Evolutionary conservation across 1,140 invertebrate species (phyloP).

Genomic region (Pseudoatta argentina): DNA sequence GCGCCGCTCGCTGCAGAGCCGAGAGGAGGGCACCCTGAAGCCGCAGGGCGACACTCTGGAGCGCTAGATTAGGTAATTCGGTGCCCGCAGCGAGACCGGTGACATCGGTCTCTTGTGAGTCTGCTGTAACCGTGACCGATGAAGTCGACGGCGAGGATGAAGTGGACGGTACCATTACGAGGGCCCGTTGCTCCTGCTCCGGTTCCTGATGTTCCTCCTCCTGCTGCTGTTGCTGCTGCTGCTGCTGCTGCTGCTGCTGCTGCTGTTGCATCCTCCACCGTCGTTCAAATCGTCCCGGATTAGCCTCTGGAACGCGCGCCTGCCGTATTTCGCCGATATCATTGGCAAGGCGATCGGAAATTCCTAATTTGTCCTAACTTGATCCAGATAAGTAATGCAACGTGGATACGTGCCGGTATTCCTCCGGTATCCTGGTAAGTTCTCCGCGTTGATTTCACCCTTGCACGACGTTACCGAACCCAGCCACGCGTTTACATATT

Average conservation of each 20-base stretch:
- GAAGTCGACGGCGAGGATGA: slow-evolving; percentile 50
- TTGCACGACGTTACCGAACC: slow-evolving; percentile 8
- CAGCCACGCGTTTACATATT: slow-evolving; percentile 29
- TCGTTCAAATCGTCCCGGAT: slow-evolving; percentile 57
- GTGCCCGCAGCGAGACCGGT: slow-evolving; percentile 57
- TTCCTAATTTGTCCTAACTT: background rate
- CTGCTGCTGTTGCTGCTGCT: slow-evolving; percentile 64
- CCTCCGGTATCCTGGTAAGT: background rate
- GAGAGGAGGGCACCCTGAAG: slow-evolving; percentile 92
- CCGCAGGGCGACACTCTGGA: slow-evolving; percentile 88
- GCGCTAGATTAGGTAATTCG: slow-evolving; percentile 80
- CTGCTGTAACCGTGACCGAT: slow-evolving; percentile 22
- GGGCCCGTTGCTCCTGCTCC: slow-evolving; percentile 68
- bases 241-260: slow-evolving; percentile 27
- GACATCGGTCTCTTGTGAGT: slow-evolving; percentile 55
- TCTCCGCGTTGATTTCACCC: background rate
- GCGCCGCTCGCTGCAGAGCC: slow-evolving; percentile 91
- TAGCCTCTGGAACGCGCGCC: slow-evolving; percentile 52
- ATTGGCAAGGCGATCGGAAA: slow-evolving; percentile 65
- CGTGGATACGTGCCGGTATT: background rate
- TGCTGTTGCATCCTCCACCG: slow-evolving; percentile 73
- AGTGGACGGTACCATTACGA: slow-evolving; percentile 68
- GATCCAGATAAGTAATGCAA: slow-evolving; percentile 29
- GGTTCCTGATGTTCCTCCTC: slow-evolving; percentile 73
- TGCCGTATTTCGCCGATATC: slow-evolving; percentile 53